phyloP scores from a whole-genome alignment of 1,140 invertebrate species.

The Rhyzopertha dominica region DNA sequence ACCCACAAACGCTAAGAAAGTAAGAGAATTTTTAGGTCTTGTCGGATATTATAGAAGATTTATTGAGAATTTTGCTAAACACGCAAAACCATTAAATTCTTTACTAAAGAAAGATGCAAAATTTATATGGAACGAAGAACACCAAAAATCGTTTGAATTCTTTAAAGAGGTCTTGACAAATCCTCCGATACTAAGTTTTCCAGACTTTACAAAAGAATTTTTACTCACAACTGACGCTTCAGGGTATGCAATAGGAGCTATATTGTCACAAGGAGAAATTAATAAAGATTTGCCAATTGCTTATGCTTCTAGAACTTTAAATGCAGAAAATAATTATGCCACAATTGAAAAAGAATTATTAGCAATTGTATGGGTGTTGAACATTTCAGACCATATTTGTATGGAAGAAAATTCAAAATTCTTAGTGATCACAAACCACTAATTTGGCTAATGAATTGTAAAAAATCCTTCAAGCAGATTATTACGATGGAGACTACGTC shows the following conservation, averaged over 20 bases:
- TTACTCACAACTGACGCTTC: slow-evolving; percentile 40
- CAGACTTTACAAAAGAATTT: slow-evolving; percentile 40
- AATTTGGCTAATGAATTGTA: slow-evolving; percentile 46
- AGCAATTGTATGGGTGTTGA: slow-evolving; percentile 30
- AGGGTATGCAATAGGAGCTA: slow-evolving; percentile 35
- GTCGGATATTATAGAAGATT: slow-evolving; percentile 31
- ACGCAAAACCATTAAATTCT: slow-evolving; percentile 33
- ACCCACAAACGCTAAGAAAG: slow-evolving; percentile 29
- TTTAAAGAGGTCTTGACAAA: slow-evolving; percentile 32
- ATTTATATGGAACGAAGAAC: slow-evolving; percentile 21
- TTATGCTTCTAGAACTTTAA: slow-evolving; percentile 23
- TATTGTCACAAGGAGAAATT: slow-evolving; percentile 35
- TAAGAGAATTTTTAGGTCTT: slow-evolving; percentile 30
- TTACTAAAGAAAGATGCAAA: slow-evolving; percentile 32
- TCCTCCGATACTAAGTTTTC: slow-evolving; percentile 37
- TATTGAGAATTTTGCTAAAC: slow-evolving; percentile 30
- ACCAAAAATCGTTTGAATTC: slow-evolving; percentile 33
- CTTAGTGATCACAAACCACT: slow-evolving; percentile 51
- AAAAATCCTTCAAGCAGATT: slow-evolving; percentile 42
- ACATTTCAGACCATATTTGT: slow-evolving; percentile 49
- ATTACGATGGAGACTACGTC: slow-evolving; percentile 33
- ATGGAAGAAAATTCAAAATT: slow-evolving; percentile 46
- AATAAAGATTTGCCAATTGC: slow-evolving; percentile 36
- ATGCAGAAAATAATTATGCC: slow-evolving; percentile 6
- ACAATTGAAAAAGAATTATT: slow-evolving; percentile 13